A percentile compares a stretch with the other conserved stretches of the same genome.
Evolutionary conservation across 2,797 vertebrate genomes (phyloP).

Genomic region (Chelon labrosus): DNA sequence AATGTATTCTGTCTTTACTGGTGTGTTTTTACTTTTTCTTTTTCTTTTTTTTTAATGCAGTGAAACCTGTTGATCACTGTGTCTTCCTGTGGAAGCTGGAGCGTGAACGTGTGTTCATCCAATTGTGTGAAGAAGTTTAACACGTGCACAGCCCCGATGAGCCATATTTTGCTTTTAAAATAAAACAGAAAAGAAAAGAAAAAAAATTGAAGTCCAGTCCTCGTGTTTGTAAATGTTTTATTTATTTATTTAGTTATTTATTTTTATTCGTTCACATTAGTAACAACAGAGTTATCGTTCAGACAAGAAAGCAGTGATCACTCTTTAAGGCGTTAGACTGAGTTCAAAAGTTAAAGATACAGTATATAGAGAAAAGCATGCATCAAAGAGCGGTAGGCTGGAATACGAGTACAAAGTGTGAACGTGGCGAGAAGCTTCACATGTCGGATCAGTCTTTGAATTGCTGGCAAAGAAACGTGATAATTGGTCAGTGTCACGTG

Average conservation of each 20-base stretch:
- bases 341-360: constrained; percentile 1
- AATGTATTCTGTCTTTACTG: too few relatives aligned
- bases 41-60: neutral
- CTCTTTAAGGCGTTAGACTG: too few relatives aligned
- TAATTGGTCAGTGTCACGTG: too few relatives aligned
- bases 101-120: neutral
- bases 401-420: constrained; percentile 4
- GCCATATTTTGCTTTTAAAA: constrained; percentile 55
- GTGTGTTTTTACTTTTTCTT: too few relatives aligned
- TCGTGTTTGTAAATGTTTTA: constrained; percentile 51
- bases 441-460: too few relatives aligned
- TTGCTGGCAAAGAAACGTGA: too few relatives aligned
- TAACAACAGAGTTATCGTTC: constrained; percentile 53
- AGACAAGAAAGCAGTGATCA: constrained; percentile 53
- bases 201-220: constrained; percentile 3
- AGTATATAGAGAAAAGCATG: constrained; percentile 61
- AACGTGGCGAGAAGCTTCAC: neutral
- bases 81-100: neutral
- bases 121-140: constrained; percentile 6
- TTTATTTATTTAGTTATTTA: too few relatives aligned
- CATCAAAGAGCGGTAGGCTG: constrained; percentile 41
- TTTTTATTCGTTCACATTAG: constrained; percentile 64
- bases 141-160: neutral
- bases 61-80: neutral
- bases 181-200: constrained; percentile 7